Conservation (phyloP, 2,797 vertebrate genomes). For the Neoniphon sammara region DNA sequence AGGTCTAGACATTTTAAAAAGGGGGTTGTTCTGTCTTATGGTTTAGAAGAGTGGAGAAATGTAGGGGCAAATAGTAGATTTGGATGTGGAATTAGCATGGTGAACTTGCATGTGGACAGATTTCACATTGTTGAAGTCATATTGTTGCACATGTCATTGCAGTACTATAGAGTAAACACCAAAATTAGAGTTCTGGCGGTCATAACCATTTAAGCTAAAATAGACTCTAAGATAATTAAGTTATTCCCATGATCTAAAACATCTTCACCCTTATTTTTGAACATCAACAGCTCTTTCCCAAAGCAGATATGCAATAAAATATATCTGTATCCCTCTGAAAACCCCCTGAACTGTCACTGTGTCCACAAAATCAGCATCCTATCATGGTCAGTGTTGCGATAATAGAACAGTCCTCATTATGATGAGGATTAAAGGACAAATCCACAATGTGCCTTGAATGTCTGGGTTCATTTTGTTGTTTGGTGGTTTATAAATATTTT, state of each 20-base stretch:
- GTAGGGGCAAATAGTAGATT: background rate
- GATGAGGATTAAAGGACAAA: too few relatives aligned
- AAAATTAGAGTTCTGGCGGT: too few relatives aligned
- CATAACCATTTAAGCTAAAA: too few relatives aligned
- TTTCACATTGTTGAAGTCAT: too few relatives aligned
- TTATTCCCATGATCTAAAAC: too few relatives aligned
- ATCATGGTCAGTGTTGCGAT: background rate
- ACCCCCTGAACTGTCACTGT: background rate
- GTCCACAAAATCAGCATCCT: background rate
- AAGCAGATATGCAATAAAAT: background rate
- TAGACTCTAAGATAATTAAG: background rate
- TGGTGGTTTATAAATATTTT: too few relatives aligned
- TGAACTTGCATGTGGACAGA: too few relatives aligned
- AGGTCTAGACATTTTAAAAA: constrained; percentile 46
- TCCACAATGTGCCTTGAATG: too few relatives aligned
- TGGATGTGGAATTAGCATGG: constrained; percentile 11
- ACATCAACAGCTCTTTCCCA: too few relatives aligned
- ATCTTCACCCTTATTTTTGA: too few relatives aligned
- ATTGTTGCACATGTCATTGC: background rate
- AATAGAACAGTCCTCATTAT: too few relatives aligned
- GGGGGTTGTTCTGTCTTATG: constrained; percentile 13
- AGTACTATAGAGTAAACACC: background rate
- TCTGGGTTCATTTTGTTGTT: too few relatives aligned
- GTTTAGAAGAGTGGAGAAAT: constrained; percentile 22
- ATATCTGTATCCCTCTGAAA: background rate